Evolutionary conservation across 2,113 vertebrate genomes (phyloP), one percentile per base, ranked within the genome.

Genomic region (Coreoperca whiteheadi): DNA sequence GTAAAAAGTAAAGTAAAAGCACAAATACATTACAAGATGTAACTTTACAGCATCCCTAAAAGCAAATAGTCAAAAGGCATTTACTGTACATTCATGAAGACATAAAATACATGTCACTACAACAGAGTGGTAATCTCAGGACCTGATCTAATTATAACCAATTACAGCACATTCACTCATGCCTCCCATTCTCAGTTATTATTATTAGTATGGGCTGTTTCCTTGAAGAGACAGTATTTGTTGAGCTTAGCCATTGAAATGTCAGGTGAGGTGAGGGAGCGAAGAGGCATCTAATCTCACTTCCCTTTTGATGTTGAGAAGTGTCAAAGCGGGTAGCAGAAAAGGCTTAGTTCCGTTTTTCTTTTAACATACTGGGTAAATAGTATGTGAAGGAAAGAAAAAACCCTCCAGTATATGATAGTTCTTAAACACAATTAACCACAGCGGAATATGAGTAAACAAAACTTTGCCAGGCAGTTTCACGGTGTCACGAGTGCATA

Each of bases 221-320:
- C 50, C 32, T 89, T 86, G 41, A 85, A 85, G 34, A 88, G 30
- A 81, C 14, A 39, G 25, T 59, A 76, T 84, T 83, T 92, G 41
- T 75, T 81, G 53, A 78, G 39, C 37, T 81, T 48, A 71, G 65
- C 53, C 68, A 77, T 3, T 74, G 64, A 91, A 87, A 88, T 82
- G 82, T 84, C 82, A 87, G 82, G 83, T 86, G 87, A 89, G 74
- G 53, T 65, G 74, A 87, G 77, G 64, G 43, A 66, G 73, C 37
- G 50, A 79, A 85, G 71, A 84, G 57, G 72, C 68, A 82, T 84
- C 86, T 91, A 90, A 88, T 94, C 89, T 93, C 91, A 91, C 91
- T 95, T 94, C 94, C 86, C 79, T 86, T 94, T 93, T 93, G 84
- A 89, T 89, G 79, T 83, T 61, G 61, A 88, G 72, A 86, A 84